These are phyloP conservation scores for Spheniscus humboldti DNA, from an alignment of 2,797 vertebrate genomes.

Conservation along the genomic window DNA sequence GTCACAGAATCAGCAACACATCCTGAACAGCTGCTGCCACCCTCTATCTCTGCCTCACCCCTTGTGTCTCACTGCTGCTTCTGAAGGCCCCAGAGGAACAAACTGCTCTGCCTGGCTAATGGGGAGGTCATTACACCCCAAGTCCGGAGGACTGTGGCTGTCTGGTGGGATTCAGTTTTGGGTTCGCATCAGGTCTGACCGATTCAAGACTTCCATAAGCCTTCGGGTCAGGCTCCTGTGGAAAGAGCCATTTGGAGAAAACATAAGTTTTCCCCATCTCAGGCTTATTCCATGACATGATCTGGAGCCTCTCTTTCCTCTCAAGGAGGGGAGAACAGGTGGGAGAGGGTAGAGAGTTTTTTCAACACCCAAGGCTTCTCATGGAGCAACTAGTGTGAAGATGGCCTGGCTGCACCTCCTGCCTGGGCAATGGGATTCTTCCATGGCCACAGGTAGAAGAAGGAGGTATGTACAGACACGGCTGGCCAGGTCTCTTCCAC, in stretches of 20 bases:
- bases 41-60: constrained; percentile 29
- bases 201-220: not conserved
- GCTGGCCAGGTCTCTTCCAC: not conserved
- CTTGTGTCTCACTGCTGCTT: not conserved
- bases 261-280: not conserved
- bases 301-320: not conserved
- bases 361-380: not conserved
- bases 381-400: not conserved
- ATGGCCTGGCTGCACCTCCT: not conserved
- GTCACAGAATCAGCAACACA: constrained; percentile 17
- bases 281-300: not conserved
- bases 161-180: not conserved
- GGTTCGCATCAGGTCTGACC: not conserved
- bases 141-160: not conserved
- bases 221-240: not conserved
- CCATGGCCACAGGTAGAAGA: not conserved
- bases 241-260: not conserved
- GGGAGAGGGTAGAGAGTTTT: not conserved
- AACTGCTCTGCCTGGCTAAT: not conserved
- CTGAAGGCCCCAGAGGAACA: not conserved
- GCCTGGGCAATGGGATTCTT: not conserved
- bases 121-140: not conserved
- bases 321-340: not conserved
- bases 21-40: constrained; percentile 49
- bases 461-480: fast-evolving